These are phyloP conservation scores for Actinernus sp. DNA, from an alignment of 92 coral and sea anemone genomes.

Conservation along the genomic window DNA sequence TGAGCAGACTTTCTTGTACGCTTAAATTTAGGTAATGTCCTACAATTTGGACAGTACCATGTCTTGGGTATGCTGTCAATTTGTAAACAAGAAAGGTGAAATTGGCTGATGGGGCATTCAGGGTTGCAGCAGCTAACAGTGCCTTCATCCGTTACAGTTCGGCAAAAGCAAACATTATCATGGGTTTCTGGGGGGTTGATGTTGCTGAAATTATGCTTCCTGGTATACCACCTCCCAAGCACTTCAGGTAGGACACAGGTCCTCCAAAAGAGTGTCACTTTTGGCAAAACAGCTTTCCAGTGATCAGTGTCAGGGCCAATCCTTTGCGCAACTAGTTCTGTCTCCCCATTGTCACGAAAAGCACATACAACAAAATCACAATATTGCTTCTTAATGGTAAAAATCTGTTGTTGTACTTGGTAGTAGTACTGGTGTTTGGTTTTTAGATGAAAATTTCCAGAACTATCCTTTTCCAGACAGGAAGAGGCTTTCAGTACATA, in stretches of 20 bases:
- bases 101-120: constrained; percentile 10
- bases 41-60: constrained; percentile 28
- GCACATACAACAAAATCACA: constrained; percentile 31
- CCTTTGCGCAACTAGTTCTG: constrained; percentile 31
- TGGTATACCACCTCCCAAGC: constrained; percentile 8
- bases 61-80: constrained; percentile 9
- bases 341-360: constrained; percentile 27
- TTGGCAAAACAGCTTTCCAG: constrained; percentile 23
- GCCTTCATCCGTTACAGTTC: constrained; percentile 6
- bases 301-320: constrained; percentile 34
- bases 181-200: constrained; percentile 1
- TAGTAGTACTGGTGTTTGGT: constrained; percentile 23
- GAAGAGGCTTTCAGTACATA: too few relatives aligned
- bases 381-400: constrained; percentile 8
- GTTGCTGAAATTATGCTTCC: background rate
- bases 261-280: constrained; percentile 2
- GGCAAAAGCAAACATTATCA: background rate
- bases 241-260: constrained; percentile 11
- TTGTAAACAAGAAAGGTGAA: constrained; percentile 15
- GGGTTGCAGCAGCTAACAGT: constrained; percentile 11
- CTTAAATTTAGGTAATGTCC: constrained; percentile 16
- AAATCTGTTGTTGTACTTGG: constrained; percentile 37
- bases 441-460: background rate
- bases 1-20: constrained; percentile 4
- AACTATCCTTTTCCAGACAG: too few relatives aligned